Percentiles rank a stretch among this genome's conserved stretches.
These are phyloP conservation scores for Meloidogyne hapla DNA, from an alignment of 1,140 invertebrate species.

Conservation along the genomic window DNA sequence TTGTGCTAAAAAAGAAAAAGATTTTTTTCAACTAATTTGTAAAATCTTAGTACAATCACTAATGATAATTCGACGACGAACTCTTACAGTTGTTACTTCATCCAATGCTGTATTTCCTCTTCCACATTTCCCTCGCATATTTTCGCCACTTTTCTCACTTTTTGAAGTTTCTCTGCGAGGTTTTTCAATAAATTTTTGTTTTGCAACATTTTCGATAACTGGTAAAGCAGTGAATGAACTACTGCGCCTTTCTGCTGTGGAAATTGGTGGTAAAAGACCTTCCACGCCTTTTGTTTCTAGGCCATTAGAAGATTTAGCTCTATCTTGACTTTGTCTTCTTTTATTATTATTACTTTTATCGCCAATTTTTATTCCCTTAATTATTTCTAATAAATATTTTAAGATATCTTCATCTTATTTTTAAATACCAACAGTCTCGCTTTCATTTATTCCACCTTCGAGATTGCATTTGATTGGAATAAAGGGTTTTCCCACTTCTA, in stretches of 20 bases:
- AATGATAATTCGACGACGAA: constrained; percentile 23
- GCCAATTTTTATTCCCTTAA: neutral
- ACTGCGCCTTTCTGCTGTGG: neutral
- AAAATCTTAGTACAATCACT: neutral
- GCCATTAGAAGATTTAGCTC: neutral
- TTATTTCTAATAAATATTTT: no score
- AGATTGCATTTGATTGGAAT: no score
- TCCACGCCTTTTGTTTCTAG: neutral
- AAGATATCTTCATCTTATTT: no score
- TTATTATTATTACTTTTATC: neutral
- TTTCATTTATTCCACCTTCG: no score
- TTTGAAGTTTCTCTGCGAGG: neutral
- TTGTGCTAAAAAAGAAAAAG: neutral
- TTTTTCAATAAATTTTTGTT: neutral
- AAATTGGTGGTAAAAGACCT: neutral
- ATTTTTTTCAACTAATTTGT: neutral
- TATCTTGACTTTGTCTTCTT: constrained; percentile 5
- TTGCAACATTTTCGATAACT: neutral
- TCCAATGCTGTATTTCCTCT: neutral
- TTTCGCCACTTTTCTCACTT: neutral
- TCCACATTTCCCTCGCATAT: neutral
- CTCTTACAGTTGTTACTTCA: constrained; percentile 11
- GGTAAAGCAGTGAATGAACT: neutral
- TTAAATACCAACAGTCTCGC: no score
- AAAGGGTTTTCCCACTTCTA: no score